These are phyloP conservation scores for Leuciscus waleckii DNA, from an alignment of 2,797 vertebrate genomes.

Conservation along the genomic window DNA sequence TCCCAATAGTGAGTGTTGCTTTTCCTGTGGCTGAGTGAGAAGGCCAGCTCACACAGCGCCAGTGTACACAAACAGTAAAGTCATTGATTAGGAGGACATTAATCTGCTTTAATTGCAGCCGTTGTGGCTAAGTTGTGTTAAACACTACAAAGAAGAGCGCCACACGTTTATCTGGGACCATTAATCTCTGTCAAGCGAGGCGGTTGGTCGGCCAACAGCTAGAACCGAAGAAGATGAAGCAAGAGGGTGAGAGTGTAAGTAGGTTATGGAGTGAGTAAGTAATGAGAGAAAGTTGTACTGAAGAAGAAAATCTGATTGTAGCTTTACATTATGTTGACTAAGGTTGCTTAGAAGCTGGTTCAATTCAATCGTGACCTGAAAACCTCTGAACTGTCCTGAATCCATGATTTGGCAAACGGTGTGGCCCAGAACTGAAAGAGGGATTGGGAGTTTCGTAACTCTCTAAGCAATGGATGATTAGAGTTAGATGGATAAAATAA, in stretches of 20 bases:
- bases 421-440: conserved; percentile 26
- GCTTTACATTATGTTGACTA: conserved; percentile 23
- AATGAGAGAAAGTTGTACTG: conserved; percentile 14
- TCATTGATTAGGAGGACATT: conserved; percentile 67
- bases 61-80: conserved; percentile 62
- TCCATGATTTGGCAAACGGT: conserved; percentile 25
- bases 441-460: conserved; percentile 7
- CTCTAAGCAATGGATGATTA: conserved; percentile 10
- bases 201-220: conserved; percentile 24
- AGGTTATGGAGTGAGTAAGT: conserved; percentile 26
- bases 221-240: conserved; percentile 11
- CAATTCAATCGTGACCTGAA: conserved; percentile 31
- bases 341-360: conserved; percentile 33
- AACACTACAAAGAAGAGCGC: conserved; percentile 47
- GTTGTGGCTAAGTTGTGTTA: conserved; percentile 57
- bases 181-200: conserved; percentile 62
- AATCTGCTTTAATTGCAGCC: conserved; percentile 64
- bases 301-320: conserved; percentile 12
- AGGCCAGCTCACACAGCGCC: conserved; percentile 57
- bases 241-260: conserved; percentile 23
- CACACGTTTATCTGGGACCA: conserved; percentile 62
- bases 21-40: conserved; percentile 52
- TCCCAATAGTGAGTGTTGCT: conserved; percentile 17
- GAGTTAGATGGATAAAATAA: not conserved
- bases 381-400: conserved; percentile 50